Base-by-base conservation (phyloP, 2,113 vertebrate species). In the Perccottus glenii region DNA sequence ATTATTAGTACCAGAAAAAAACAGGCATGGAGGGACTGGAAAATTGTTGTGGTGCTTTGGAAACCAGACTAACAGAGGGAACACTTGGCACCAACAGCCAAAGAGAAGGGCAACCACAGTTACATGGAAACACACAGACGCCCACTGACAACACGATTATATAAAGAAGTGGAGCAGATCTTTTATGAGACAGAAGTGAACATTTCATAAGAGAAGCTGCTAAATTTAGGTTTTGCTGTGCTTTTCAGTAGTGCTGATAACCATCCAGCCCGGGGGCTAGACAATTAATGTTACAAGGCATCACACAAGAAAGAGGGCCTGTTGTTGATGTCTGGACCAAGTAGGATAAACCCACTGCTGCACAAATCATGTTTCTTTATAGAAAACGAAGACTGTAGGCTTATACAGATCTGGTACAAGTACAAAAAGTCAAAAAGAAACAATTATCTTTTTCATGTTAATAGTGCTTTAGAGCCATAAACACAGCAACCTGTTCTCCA, bases 121-220 rank as follows among this genome's bases (percentile, higher is more conserved):
- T 64, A 47, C 53, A 73, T 55, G 51, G 46, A 76, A 59, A 75
- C 51, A 50, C 52, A 44, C 27, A 64, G 7, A 70, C 14, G 38
- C 51, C 60, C 65, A 55, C 48, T 61, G 11, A 67, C 14, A 57
- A 73, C 59, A 65, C 1, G 50, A 35, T 80, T 79, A 77, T 67
- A 78, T 73, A 84, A 83, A 82, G 55, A 48, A 72, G 35, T 49
- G 11, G 68, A 77, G 35, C 36, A 55, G 72, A 35, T 74, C 40
- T 64, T 83, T 68, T 61, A 64, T 70, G 57, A 77, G 56, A 70
- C 61, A 32, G 69, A 5, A 51, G 44, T 89, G 60, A 90, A 90
- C 92, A 88, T 91, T 91, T 91, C 47, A 92, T 88, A 75, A 86
- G 79, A 16, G 47, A 78, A 32, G 0, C 38, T 33, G 46, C 85